Conservation (phyloP, 2,797 vertebrate genomes). For the Notamacropus eugenii region DNA sequence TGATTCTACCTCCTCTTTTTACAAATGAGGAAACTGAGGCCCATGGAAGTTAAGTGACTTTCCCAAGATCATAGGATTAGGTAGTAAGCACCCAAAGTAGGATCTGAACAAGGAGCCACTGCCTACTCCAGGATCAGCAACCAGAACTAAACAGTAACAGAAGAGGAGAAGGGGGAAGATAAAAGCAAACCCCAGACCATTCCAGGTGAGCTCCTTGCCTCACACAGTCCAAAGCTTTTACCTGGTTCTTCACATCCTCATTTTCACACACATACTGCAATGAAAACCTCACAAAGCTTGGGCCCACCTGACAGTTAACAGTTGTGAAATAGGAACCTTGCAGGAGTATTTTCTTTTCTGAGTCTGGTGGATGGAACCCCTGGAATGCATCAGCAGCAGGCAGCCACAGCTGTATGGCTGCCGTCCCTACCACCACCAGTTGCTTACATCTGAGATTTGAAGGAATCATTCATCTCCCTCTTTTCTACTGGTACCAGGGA, state of each 20-base stretch:
- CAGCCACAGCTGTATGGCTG: not conserved
- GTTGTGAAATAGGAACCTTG: not conserved
- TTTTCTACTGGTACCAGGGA: not conserved
- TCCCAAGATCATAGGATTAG: not conserved
- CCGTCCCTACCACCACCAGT: not conserved
- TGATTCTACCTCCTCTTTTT: not conserved
- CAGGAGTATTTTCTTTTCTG: not conserved
- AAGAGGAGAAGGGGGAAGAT: not conserved
- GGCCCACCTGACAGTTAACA: not conserved
- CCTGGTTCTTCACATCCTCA: not conserved
- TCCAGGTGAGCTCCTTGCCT: not conserved
- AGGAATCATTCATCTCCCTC: not conserved
- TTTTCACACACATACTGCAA: not conserved
- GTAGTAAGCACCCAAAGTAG: not conserved
- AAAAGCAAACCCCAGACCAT: not conserved
- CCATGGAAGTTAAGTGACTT: not conserved
- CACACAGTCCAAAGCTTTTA: not conserved
- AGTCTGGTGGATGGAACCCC: not conserved
- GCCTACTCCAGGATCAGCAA: not conserved
- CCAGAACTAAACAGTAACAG: not conserved
- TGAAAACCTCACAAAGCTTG: not conserved
- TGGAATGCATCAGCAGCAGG: not conserved
- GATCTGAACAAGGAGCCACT: not conserved
- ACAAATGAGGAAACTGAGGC: not conserved
- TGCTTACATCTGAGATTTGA: not conserved